A percentile compares a stretch with the other conserved stretches of the same genome.
Evolutionary conservation across 1,140 invertebrate genomes (phyloP).

Genomic region (Neodiprion lecontei): DNA sequence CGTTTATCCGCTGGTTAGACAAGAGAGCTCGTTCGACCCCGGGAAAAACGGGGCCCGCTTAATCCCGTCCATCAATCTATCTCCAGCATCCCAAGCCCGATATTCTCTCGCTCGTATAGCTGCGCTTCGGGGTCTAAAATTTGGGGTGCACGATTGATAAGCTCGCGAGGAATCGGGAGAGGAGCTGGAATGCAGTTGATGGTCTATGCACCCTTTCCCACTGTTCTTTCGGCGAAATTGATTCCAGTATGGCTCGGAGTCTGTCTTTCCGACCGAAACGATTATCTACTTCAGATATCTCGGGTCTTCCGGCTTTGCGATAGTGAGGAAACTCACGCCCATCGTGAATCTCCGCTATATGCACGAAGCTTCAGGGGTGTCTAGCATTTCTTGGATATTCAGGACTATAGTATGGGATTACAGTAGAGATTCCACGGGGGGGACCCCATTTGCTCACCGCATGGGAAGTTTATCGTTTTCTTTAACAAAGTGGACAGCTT

Average conservation of each 20-base stretch:
- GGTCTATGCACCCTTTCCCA: too few species aligned
- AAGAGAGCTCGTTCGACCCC: neutral
- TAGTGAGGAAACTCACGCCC: too few species aligned
- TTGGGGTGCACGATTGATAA: constrained; percentile 5
- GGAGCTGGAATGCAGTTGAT: neutral
- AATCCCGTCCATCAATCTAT: constrained; percentile 1
- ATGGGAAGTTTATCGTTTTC: constrained; percentile 48
- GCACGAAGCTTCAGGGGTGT: too few species aligned
- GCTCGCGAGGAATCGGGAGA: neutral
- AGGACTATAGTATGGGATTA: constrained; percentile 26
- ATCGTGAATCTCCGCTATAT: too few species aligned
- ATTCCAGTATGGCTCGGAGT: too few species aligned
- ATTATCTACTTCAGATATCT: too few species aligned
- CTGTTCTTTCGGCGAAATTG: too few species aligned
- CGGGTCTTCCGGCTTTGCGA: too few species aligned
- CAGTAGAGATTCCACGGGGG: constrained; percentile 29
- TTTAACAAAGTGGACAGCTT: constrained; percentile 43
- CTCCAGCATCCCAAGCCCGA: neutral
- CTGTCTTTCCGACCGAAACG: too few species aligned
- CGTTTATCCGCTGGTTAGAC: constrained; percentile 6
- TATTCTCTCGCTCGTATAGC: neutral
- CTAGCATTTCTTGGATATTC: neutral
- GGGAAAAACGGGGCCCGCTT: neutral
- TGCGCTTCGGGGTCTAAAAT: neutral
- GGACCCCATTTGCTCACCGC: constrained; percentile 26